phyloP scores from a whole-genome alignment of 2,888 invertebrate species.

The Drosophila incognita region DNA sequence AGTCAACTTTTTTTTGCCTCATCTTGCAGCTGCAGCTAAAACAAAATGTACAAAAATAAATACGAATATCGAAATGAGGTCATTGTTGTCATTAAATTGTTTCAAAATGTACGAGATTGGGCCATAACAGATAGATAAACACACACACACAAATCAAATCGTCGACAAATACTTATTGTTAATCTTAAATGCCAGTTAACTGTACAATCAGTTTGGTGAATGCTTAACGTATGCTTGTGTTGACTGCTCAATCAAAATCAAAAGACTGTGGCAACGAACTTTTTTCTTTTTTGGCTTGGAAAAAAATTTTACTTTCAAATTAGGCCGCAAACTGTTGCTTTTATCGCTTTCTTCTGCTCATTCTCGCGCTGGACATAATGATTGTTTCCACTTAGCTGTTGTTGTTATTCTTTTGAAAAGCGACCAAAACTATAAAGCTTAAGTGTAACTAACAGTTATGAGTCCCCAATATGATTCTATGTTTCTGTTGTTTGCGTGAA shows the following conservation, averaged over 20 bases:
- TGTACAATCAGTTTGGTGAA: conserved; percentile 51
- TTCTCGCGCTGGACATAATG: conserved; percentile 66
- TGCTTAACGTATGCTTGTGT: conserved; percentile 15
- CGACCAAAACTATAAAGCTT: conserved; percentile 40
- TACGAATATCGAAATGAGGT: conserved; percentile 54
- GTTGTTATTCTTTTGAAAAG: conserved; percentile 69
- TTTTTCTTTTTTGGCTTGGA: conserved; percentile 27
- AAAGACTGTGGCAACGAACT: conserved; percentile 60
- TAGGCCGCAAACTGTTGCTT: conserved; percentile 79
- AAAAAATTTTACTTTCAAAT: conserved; percentile 78
- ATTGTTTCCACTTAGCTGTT: conserved; percentile 56
- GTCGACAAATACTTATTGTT: conserved; percentile 58
- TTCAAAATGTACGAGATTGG: conserved; percentile 66
- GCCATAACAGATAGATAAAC: conserved; percentile 28
- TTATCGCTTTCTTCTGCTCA: conserved; percentile 78
- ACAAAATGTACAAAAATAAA: conserved; percentile 13
- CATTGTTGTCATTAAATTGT: conserved; percentile 72
- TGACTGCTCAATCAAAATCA: conserved; percentile 48
- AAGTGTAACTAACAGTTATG: conserved; percentile 70
- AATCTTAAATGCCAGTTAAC: conserved; percentile 64
- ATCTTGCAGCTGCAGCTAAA: conserved; percentile 35
- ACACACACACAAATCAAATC: conserved; percentile 42
- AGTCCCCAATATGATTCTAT: conserved; percentile 70
- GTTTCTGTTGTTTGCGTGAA: conserved; percentile 63
- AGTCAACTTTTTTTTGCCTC: conserved; percentile 32